phyloP scores from a whole-genome alignment of 2,113 vertebrate species.

The Megaceryle maxima region DNA sequence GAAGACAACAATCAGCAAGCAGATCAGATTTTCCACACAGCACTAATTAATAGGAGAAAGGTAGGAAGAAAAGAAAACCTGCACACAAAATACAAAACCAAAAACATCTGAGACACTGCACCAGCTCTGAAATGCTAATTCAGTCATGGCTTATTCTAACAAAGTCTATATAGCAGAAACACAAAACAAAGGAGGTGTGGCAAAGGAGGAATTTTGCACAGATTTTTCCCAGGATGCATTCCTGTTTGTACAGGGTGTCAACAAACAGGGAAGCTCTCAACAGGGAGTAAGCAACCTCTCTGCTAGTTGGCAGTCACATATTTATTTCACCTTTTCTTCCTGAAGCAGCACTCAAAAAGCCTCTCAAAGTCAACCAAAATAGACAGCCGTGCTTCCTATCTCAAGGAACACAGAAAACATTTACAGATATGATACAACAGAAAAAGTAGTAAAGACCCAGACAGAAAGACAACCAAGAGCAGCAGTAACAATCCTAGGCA shows the following conservation, averaged over 20 bases:
- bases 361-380: background rate
- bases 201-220: background rate
- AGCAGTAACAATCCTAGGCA: background rate
- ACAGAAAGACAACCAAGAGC: background rate
- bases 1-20: slow-evolving; percentile 21
- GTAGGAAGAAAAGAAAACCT: background rate
- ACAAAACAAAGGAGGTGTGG: background rate
- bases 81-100: background rate
- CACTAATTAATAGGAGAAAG: background rate
- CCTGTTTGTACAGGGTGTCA: background rate
- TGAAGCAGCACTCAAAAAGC: background rate
- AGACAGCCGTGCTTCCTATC: background rate
- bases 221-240: background rate
- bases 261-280: background rate
- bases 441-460: slow-evolving; percentile 4
- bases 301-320: background rate
- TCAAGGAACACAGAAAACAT: background rate
- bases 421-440: slow-evolving; percentile 2
- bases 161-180: background rate
- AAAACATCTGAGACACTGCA: background rate
- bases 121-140: background rate
- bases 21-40: slow-evolving; percentile 20
- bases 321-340: background rate
- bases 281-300: background rate
- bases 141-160: background rate